These are phyloP conservation scores for Diadegma fenestrale DNA, from an alignment of 2,888 invertebrate species.

Conservation along the genomic window DNA sequence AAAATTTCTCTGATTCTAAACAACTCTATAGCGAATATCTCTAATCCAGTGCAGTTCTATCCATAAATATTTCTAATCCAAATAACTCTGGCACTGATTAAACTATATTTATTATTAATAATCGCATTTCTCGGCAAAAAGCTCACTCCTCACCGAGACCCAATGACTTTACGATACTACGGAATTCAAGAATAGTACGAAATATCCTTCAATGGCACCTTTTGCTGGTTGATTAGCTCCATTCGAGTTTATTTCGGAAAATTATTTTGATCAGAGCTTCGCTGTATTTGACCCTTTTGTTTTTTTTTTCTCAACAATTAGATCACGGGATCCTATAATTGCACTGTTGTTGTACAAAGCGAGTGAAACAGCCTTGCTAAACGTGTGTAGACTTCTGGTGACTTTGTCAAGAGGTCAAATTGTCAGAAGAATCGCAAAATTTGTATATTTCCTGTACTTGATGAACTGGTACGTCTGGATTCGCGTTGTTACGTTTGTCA, in stretches of 20 bases:
- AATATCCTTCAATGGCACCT: neutral
- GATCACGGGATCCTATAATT: conserved; percentile 61
- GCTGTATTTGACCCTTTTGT: neutral
- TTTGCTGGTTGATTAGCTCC: neutral
- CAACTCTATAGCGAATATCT: no score
- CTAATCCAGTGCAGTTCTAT: no score
- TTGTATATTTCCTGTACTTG: conserved; percentile 75
- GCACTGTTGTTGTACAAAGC: conserved; percentile 73
- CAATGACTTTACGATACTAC: no score
- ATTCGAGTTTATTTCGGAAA: neutral
- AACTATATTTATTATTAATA: no score
- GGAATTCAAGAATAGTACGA: no score
- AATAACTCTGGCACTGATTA: no score
- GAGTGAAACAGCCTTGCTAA: conserved; percentile 70
- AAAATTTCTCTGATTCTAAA: no score
- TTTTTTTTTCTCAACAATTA: conserved; percentile 25
- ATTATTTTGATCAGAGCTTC: neutral
- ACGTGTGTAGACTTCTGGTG: conserved; percentile 60
- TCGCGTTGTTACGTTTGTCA: neutral
- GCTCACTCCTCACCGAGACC: no score
- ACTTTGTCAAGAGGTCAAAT: conserved; percentile 68
- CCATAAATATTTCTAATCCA: no score
- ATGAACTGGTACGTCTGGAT: conserved; percentile 76
- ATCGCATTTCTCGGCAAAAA: no score
- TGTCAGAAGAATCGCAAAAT: conserved; percentile 71